Base-by-base conservation (phyloP, 2,113 vertebrate genomes). In the Aleadryas rufinucha region DNA sequence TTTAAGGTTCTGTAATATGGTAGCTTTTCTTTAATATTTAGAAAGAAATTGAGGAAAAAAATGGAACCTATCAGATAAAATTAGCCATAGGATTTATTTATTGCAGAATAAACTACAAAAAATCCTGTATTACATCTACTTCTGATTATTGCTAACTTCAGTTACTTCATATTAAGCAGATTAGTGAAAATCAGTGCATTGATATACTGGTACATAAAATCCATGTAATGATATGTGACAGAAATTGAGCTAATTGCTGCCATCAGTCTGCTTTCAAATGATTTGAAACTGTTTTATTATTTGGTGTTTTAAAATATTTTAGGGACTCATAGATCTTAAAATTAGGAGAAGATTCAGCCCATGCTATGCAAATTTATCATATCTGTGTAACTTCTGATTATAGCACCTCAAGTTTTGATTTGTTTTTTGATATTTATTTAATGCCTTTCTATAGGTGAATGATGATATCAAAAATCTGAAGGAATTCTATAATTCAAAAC, bases 401-500 rank as follows among this genome's bases (percentile, higher is more conserved):
- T 18, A 87, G 20, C 10, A 63, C 15, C 33, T 88, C 17, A 60
- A 30, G 18, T 60, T 95, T 77, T 85, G 10, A 31, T 60, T 33
- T 87, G 22, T 6, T 31, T 78, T 63, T 68, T 60, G 3, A 42
- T 93, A 35, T 41, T 83, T 87, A 65, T 84, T 54, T 85, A 35
- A 30, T 81, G 6, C 96, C 10, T 77, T 87, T 70, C 63, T 97
- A 16, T 84, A 99, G 99, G 96, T 98, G 30, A 96, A 98, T 61
- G 95, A 97, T 24, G 97, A 98, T 61, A 96, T 98, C 81, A 93
- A 93, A 89, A 95, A 49, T 16, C 87, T 99, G 59, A 98, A 98
- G 77, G 94, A 98, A 47, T 97, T 97, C 87, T 99, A 98, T 89
- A 97, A 95, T 65, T 97, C 78, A 13, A 95, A 96, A 74, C 81